Conservation (phyloP, 2,888 invertebrate genomes). For the Lysandra coridon region DNA sequence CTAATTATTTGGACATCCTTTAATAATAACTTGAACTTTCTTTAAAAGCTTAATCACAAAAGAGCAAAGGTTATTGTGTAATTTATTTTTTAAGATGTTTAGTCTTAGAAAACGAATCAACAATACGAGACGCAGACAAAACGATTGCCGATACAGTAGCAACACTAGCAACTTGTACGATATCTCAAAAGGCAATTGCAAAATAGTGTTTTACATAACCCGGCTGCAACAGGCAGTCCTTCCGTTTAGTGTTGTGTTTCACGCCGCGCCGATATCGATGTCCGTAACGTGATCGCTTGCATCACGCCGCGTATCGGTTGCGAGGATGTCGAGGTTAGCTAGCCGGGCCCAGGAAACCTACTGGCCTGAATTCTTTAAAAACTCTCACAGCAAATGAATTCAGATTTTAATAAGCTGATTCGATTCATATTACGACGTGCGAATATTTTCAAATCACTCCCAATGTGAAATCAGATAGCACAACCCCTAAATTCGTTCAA, state of each 20-base stretch:
- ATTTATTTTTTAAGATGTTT: too few species aligned
- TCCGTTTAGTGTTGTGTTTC: slow-evolving; percentile 69
- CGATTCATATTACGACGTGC: slow-evolving; percentile 10
- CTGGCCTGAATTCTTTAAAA: slow-evolving; percentile 33
- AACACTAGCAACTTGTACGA: slow-evolving; percentile 15
- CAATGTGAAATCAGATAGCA: slow-evolving; percentile 14
- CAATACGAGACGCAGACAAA: not conserved
- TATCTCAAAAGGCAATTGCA: slow-evolving; percentile 34
- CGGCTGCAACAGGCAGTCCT: slow-evolving; percentile 47
- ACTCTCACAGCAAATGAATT: not conserved
- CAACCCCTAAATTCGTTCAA: slow-evolving; percentile 9
- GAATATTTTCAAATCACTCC: slow-evolving; percentile 13
- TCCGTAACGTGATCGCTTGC: slow-evolving; percentile 55
- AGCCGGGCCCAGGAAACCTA: slow-evolving; percentile 39
- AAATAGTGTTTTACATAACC: slow-evolving; percentile 36
- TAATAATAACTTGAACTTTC: not conserved
- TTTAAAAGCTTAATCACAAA: not conserved
- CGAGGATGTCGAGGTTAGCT: slow-evolving; percentile 47
- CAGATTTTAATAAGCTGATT: not conserved
- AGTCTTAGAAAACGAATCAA: not conserved
- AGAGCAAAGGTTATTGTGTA: not conserved
- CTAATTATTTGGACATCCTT: too few species aligned
- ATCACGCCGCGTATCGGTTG: slow-evolving; percentile 44
- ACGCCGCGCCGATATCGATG: slow-evolving; percentile 59
- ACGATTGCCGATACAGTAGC: not conserved